phyloP scores from a whole-genome alignment of 2,113 vertebrate species.

The Panurus biarmicus region DNA sequence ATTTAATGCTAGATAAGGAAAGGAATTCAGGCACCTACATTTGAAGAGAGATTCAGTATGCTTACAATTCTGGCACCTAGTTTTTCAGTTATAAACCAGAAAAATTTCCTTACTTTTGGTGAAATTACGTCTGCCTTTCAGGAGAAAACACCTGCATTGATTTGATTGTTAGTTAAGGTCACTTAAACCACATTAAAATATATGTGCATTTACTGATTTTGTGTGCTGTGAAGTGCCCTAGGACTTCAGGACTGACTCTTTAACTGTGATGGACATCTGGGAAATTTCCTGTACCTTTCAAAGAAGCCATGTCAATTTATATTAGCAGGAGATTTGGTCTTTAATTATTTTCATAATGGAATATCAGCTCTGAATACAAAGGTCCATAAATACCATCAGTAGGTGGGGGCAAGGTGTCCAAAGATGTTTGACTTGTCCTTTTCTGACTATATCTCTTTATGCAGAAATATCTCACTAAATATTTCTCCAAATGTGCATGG shows the following conservation, averaged over 20 bases:
- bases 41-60: background rate
- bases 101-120: background rate
- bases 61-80: background rate
- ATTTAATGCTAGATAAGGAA: background rate
- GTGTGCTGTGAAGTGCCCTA: background rate
- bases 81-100: background rate
- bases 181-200: background rate
- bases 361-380: background rate
- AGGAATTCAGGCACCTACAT: background rate
- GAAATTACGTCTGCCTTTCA: background rate
- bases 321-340: background rate
- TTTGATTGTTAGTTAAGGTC: background rate
- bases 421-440: background rate
- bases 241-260: background rate
- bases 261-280: background rate
- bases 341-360: background rate
- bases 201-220: background rate
- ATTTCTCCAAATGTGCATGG: background rate
- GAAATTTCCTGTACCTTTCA: background rate
- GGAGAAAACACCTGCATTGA: background rate
- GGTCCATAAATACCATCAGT: background rate
- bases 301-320: background rate
- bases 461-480: background rate
- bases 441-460: background rate
- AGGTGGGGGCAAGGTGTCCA: rapidly evolving